Base-by-base conservation (phyloP, 2,797 vertebrate species). In the Luscinia megarhynchos region DNA sequence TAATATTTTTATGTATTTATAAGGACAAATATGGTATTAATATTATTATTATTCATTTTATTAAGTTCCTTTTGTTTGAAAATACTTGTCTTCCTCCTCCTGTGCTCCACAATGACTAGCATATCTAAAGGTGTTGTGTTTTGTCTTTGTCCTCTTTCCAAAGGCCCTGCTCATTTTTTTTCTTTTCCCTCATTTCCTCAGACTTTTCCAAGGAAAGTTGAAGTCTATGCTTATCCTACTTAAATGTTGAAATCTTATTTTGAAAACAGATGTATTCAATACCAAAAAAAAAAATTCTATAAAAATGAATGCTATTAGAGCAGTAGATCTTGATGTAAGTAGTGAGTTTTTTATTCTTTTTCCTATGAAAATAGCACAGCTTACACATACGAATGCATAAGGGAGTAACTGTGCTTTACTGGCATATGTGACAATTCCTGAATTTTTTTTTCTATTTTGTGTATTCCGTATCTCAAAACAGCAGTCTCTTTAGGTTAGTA, bases 1-100 rank as follows among this genome's bases (percentile, higher is more conserved):
- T 84, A 62, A 61, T 89, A 43, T 63, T 93, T 78, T 76, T 53
- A 55, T 83, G 48, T 86, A 62, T 89, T 87, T 90, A 40, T 78
- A 74, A 81, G 48, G 34, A 46, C 12, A 83, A 76, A 55, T 73
- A 34, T 3, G 18, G 6, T 75, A 59, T 46, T 12, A 36, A 38
- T 75, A 51, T 51, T 59, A 67, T 67, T 84, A 51, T 51, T 15
- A 13, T 1, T 81, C 10, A 38, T 87, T 89, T 93, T 83, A 48
- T 62, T 61, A 84, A 64, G 79, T 72, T 76, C 24, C 10, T 73
- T 62, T 75, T 88, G 40, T 91, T 95, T 64, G 38, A 5, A 57
- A 91, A 45, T 77, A 64, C 9, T 68, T 78, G 34, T 84, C n/a
- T 30, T 92, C 29, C 8, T 87, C 41, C 30, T 70, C 22, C 76